Evolutionary conservation across 2,797 vertebrate genomes (phyloP).

Genomic region (Pipistrellus kuhlii): DNA sequence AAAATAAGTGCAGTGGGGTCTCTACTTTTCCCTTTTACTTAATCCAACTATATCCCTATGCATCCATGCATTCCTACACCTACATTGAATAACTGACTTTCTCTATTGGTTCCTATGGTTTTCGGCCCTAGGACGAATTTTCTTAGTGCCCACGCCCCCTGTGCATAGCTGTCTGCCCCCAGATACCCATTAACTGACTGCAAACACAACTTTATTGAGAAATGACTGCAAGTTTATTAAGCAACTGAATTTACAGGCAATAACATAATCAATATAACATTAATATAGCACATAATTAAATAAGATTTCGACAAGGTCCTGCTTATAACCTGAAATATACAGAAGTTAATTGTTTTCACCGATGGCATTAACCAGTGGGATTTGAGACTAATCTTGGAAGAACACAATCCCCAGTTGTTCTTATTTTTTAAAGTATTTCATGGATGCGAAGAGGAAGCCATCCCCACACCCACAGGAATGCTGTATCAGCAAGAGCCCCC

Average conservation of each 20-base stretch:
- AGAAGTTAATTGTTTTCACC: slow-evolving; percentile 78
- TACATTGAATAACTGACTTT: neutral
- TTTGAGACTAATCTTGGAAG: slow-evolving; percentile 53
- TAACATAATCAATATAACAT: slow-evolving; percentile 89
- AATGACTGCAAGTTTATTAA: slow-evolving; percentile 88
- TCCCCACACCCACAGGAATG: neutral
- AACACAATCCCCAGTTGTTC: slow-evolving; percentile 42
- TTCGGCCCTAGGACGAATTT: slow-evolving; percentile 61
- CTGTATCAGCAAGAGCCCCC: neutral
- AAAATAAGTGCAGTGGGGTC: slow-evolving; percentile 38
- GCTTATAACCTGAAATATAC: slow-evolving; percentile 82
- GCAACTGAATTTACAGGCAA: slow-evolving; percentile 86
- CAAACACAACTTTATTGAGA: slow-evolving; percentile 86
- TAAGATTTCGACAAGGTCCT: slow-evolving; percentile 83
- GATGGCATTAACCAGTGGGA: slow-evolving; percentile 43
- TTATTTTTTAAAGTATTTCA: neutral
- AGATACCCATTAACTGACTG: slow-evolving; percentile 86
- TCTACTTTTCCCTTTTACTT: slow-evolving; percentile 55
- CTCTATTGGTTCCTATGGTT: neutral
- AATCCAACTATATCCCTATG: neutral
- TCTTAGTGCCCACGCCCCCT: neutral
- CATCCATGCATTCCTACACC: neutral
- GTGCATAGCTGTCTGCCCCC: slow-evolving; percentile 68
- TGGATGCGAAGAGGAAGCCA: neutral
- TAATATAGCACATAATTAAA: slow-evolving; percentile 88